Percentiles rank a stretch among this genome's conserved stretches.
These are phyloP conservation scores for Abscondita cerata DNA, from an alignment of 2,888 invertebrate genomes.

Conservation along the genomic window DNA sequence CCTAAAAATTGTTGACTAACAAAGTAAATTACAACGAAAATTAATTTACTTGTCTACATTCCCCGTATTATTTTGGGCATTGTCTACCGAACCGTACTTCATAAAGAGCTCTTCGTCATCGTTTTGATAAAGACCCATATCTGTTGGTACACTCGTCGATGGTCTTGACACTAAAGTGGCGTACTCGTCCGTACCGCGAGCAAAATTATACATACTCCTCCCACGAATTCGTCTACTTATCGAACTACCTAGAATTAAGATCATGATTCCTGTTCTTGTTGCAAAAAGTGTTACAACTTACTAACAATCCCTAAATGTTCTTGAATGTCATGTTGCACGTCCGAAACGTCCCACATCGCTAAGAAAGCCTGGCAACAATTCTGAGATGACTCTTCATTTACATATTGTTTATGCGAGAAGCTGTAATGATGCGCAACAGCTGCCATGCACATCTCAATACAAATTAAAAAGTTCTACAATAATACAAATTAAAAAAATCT, in stretches of 20 bases:
- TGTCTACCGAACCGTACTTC: conserved; percentile 50
- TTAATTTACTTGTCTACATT: too few relatives aligned
- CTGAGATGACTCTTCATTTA: conserved; percentile 57
- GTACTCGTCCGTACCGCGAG: conserved; percentile 71
- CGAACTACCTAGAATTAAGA: conserved; percentile 67
- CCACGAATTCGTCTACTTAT: conserved; percentile 80
- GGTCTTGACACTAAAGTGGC: conserved; percentile 49
- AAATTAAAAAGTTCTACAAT: conserved; percentile 90
- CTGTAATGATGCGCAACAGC: conserved; percentile 95
- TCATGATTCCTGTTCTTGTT: neutral
- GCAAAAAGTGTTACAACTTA: conserved; percentile 54
- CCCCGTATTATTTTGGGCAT: neutral
- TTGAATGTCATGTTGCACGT: conserved; percentile 89
- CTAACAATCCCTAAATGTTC: conserved; percentile 93
- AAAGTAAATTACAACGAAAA: too few relatives aligned
- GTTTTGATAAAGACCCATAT: conserved; percentile 50
- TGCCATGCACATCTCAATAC: conserved; percentile 97
- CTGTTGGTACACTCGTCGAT: conserved; percentile 50
- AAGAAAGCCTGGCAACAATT: conserved; percentile 80
- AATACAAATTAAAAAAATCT: conserved; percentile 27
- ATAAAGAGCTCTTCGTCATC: conserved; percentile 51
- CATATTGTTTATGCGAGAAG: conserved; percentile 91
- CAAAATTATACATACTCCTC: conserved; percentile 76
- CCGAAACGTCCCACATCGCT: conserved; percentile 97
- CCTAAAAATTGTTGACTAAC: too few relatives aligned